phyloP scores from a whole-genome alignment of 1,140 invertebrate genomes.

The Nebria ingens region DNA sequence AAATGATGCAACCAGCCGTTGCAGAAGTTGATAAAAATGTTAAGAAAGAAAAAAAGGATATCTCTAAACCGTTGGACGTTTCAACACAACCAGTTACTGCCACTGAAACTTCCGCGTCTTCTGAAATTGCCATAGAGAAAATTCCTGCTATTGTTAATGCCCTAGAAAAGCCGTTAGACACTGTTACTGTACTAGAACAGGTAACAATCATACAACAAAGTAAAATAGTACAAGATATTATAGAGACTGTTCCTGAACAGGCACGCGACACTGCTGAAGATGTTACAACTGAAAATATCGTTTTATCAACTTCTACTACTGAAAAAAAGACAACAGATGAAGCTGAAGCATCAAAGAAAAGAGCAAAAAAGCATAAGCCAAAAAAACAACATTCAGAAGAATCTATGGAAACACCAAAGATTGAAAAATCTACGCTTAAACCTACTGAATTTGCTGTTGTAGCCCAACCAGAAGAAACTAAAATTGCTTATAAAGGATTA shows the following conservation, averaged over 20 bases:
- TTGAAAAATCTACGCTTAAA: neutral
- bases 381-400: neutral
- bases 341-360: slow-evolving; percentile 1
- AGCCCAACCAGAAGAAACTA: neutral
- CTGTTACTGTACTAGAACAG: neutral
- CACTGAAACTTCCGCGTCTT: neutral
- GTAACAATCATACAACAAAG: slow-evolving; percentile 20
- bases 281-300: neutral
- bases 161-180: slow-evolving; percentile 11
- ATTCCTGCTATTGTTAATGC: neutral
- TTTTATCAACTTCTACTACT: no score
- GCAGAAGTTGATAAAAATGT: neutral
- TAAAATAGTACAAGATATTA: neutral
- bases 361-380: neutral
- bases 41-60: neutral
- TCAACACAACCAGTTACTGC: neutral
- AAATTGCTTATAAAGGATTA: slow-evolving; percentile 32
- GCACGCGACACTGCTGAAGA: neutral
- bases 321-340: neutral
- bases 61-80: neutral
- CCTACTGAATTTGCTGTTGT: neutral
- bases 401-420: slow-evolving; percentile 18
- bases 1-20: neutral
- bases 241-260: slow-evolving; percentile 5
- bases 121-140: neutral